A percentile compares a stretch with the other conserved stretches of the same genome.
phyloP scores from a whole-genome alignment of 1,140 invertebrate species.

The Saccostrea glomerata region DNA sequence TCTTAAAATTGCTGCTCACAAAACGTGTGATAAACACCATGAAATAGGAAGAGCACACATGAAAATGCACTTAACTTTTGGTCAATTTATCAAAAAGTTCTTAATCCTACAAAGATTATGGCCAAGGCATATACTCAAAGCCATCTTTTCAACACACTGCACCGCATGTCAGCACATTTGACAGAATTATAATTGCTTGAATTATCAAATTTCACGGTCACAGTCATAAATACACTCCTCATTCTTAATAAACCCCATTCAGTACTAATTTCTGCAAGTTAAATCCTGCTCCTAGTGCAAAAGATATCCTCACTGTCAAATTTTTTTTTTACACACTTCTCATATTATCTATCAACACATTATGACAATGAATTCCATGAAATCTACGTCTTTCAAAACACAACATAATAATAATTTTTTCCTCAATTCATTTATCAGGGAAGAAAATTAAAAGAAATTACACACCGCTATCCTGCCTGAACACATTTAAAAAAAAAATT shows the following conservation, averaged over 20 bases:
- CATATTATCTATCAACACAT: slow-evolving; percentile 14
- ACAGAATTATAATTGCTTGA: neutral
- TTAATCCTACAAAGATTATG: neutral
- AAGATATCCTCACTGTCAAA: neutral
- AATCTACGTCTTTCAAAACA: neutral
- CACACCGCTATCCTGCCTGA: slow-evolving; percentile 4
- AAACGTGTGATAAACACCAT: neutral
- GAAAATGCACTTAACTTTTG: slow-evolving; percentile 1
- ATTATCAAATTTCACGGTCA: neutral
- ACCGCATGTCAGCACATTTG: neutral
- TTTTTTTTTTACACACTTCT: neutral
- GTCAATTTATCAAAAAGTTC: neutral
- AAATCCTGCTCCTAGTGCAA: neutral
- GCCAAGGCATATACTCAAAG: neutral
- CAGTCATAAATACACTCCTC: slow-evolving; percentile 4
- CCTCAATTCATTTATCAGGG: neutral
- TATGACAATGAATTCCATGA: neutral
- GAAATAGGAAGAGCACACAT: neutral
- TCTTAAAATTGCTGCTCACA: neutral
- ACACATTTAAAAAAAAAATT: slow-evolving; percentile 18
- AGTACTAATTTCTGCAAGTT: neutral
- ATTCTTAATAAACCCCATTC: slow-evolving; percentile 12
- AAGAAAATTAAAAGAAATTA: neutral
- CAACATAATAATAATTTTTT: neutral
- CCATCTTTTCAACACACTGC: neutral